These are phyloP conservation scores for Glyptemys insculpta DNA, from an alignment of 2,797 vertebrate genomes.

Conservation along the genomic window DNA sequence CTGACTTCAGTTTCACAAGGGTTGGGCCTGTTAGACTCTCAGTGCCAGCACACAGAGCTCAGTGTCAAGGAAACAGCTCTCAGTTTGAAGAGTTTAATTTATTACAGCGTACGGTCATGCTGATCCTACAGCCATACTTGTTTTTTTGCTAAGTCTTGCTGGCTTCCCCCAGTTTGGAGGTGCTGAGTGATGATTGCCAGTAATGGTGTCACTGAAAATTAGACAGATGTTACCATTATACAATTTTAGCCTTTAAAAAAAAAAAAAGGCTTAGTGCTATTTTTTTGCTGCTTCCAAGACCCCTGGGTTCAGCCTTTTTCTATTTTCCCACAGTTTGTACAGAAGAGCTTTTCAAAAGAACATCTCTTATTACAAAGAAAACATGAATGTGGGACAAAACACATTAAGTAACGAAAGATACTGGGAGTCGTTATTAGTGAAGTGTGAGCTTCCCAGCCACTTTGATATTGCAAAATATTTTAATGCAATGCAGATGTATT, in stretches of 20 bases:
- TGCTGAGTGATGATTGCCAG: background rate
- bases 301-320: background rate
- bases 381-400: background rate
- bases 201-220: background rate
- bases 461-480: background rate
- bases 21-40: background rate
- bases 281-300: background rate
- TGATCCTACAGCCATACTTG: background rate
- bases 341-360: background rate
- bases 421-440: background rate
- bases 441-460: background rate
- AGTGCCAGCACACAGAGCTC: background rate
- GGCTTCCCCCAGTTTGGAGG: too few species aligned
- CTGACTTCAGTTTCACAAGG: background rate
- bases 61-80: background rate
- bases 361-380: background rate
- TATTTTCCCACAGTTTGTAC: background rate
- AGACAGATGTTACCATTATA: background rate
- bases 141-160: background rate
- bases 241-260: background rate
- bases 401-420: background rate
- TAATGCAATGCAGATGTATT: conserved; percentile 4
- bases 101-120: background rate
- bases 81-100: background rate
- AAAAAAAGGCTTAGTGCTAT: background rate